phyloP scores from a whole-genome alignment of 2,113 vertebrate species.

The Erythrolamprus reginae region DNA sequence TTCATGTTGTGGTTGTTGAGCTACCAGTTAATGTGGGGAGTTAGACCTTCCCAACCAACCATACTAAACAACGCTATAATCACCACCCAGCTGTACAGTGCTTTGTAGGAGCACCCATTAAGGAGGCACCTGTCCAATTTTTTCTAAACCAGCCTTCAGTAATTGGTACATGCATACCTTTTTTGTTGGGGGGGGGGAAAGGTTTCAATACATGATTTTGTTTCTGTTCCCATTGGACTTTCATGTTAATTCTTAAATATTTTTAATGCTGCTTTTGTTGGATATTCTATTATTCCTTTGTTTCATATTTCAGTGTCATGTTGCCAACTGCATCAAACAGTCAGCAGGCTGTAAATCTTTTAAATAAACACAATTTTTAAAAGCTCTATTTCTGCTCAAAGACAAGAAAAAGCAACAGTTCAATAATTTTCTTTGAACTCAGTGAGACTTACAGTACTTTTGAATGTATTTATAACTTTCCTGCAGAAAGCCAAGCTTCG shows the following conservation, averaged over 20 bases:
- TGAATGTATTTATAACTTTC: not conserved
- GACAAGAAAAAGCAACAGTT: not conserved
- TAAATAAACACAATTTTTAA: not conserved
- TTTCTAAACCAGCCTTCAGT: not conserved
- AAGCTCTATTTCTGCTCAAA: not conserved
- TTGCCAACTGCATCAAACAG: not conserved
- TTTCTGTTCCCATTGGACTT: not conserved
- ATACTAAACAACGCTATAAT: not conserved
- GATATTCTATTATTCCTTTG: not conserved
- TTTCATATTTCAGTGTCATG: not conserved
- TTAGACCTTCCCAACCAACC: accelerated
- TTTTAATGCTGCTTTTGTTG: not conserved
- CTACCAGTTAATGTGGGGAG: not conserved
- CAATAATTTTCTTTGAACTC: not conserved
- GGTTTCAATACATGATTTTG: not conserved
- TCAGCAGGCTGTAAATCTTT: not conserved
- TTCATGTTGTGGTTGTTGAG: slow-evolving; percentile 15
- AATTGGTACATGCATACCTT: not conserved
- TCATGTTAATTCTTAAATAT: not conserved
- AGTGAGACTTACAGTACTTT: not conserved
- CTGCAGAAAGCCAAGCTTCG: not conserved
- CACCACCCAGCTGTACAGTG: not conserved
- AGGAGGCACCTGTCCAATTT: not conserved
- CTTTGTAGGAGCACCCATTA: not conserved
- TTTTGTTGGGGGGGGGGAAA: not conserved